Evolutionary conservation across 2,797 vertebrate species (phyloP), one percentile per base, ranked within the genome.

Genomic region (Varecia variegata): DNA sequence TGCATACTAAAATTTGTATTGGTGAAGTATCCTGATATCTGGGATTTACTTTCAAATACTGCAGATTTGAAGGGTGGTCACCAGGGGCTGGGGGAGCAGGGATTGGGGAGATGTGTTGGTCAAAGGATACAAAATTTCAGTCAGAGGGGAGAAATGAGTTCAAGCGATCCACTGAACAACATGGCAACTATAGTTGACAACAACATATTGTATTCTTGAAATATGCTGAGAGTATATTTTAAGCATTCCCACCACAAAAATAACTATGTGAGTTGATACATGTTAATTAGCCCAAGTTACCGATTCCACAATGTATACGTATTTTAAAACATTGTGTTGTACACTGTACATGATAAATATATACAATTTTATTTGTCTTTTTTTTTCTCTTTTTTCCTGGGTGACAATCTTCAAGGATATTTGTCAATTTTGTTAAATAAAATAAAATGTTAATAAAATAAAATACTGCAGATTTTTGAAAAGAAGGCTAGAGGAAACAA

Each of bases 401-500:
- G n/a, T n/a, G n/a, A n/a, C n/a, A n/a, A n/a, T n/a, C n/a, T n/a
- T n/a, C n/a, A n/a, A n/a, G n/a, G n/a, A n/a, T 40, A 35, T 81
- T 7, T 40, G n/a, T n/a, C 7, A 30, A 56, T 5, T n/a, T 65
- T 65, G 27, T 5, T 27, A 2, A 45, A 45, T 45, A 54, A 70
- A 82, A 82, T 25, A 62, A 82, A 82, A 60, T 12, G 35, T 70
- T 71, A 40, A 62, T 7, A 77, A 52, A 40, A 40, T 38, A 4
- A 56, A 50, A 84, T 21, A 79, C 35, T 79, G 25, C 2, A 1
- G 38, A 62, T 35, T 47, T 90, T 76, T 84, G 47, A 14, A 58
- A 79, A 81, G 40, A 86, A 79, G 15, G 1, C 18, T 47, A 56
- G 8, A 95, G 54, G 25, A 97, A 96, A 70, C 15, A 88, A 97